Percentiles rank a stretch among this genome's conserved stretches.
phyloP scores from a whole-genome alignment of 2,113 vertebrate genomes.

The Psilopogon haemacephalus region DNA sequence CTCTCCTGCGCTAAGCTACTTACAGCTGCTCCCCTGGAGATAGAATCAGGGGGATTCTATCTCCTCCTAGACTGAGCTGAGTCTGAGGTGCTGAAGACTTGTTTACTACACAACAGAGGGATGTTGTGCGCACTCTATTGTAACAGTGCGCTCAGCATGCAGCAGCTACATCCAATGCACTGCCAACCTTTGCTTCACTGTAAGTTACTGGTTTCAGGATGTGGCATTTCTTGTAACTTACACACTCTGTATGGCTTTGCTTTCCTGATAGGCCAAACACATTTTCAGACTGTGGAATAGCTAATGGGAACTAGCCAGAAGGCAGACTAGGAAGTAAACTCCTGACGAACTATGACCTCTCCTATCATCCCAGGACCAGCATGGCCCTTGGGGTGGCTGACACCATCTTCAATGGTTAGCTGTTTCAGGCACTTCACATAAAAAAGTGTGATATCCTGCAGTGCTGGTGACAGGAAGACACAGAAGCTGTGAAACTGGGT shows the following conservation, averaged over 20 bases:
- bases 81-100: not conserved
- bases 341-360: not conserved
- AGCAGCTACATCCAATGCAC: not conserved
- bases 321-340: not conserved
- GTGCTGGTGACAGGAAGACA: not conserved
- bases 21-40: not conserved
- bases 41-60: accelerated
- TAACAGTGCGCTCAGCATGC: not conserved
- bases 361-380: not conserved
- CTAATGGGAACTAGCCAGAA: not conserved
- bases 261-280: not conserved
- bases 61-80: not conserved
- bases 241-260: not conserved
- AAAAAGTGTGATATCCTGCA: not conserved
- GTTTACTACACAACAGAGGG: not conserved
- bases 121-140: not conserved
- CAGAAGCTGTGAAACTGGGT: not conserved
- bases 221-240: not conserved
- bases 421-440: not conserved
- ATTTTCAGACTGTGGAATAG: not conserved
- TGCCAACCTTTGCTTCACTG: not conserved
- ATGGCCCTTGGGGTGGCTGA: not conserved
- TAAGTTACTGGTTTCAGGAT: not conserved
- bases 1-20: accelerated
- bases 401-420: not conserved